Percentiles rank a stretch among this genome's conserved stretches.
These are phyloP conservation scores for Dendrocincla tyrannina DNA, from an alignment of 2,797 vertebrate species.

Conservation along the genomic window DNA sequence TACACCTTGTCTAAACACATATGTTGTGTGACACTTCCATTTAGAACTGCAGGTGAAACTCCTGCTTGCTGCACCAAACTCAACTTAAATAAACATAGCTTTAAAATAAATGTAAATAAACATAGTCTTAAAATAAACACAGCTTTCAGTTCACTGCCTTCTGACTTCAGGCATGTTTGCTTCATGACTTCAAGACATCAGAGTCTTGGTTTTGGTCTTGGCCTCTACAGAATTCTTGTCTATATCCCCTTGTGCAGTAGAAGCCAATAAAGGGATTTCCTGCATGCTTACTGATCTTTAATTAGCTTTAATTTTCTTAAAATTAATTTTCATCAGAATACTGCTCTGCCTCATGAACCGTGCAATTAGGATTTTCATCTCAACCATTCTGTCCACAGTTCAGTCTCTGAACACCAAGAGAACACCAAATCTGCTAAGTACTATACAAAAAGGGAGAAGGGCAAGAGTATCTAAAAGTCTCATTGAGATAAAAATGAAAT, in stretches of 20 bases:
- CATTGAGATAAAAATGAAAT: neutral
- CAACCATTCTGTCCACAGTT: neutral
- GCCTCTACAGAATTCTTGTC: neutral
- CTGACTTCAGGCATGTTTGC: neutral
- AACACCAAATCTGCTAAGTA: neutral
- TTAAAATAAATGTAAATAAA: neutral
- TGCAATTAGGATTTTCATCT: neutral
- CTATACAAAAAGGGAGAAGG: neutral
- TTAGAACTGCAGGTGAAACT: neutral
- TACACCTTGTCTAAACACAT: neutral
- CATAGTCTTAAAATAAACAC: neutral
- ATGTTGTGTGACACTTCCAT: neutral
- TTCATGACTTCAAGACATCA: neutral
- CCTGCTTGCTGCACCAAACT: neutral
- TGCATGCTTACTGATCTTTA: neutral
- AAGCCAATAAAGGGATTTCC: neutral
- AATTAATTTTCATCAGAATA: neutral
- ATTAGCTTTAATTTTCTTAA: neutral
- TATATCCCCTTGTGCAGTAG: neutral
- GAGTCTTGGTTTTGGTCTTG: neutral
- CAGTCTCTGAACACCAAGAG: neutral
- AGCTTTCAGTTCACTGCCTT: neutral
- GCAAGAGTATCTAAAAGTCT: neutral
- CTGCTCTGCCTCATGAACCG: neutral
- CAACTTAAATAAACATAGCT: neutral